Conservation (phyloP, 2,888 invertebrate species). For the Brenthis daphne region DNA sequence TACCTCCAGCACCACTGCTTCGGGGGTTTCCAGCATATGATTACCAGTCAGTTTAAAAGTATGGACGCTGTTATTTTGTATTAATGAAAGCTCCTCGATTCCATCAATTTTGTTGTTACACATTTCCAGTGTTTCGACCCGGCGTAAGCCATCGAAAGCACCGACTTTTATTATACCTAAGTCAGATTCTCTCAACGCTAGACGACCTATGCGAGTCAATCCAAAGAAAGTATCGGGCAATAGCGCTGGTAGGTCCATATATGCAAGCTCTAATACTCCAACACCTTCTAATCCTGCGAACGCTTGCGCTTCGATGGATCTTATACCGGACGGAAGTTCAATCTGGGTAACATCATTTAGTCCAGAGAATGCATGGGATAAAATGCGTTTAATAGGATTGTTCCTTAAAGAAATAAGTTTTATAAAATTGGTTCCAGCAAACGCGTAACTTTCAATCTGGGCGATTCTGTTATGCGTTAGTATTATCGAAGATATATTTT, state of each 20-base stretch:
- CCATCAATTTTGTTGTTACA: constrained; percentile 93
- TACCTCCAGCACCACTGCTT: constrained; percentile 86
- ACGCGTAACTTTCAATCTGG: constrained; percentile 89
- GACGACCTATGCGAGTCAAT: constrained; percentile 86
- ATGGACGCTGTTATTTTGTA: constrained; percentile 86
- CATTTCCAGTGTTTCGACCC: constrained; percentile 88
- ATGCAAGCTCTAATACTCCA: constrained; percentile 90
- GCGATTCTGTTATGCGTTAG: constrained; percentile 87
- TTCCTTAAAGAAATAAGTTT: constrained; percentile 90
- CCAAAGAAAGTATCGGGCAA: constrained; percentile 89
- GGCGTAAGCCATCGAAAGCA: constrained; percentile 88
- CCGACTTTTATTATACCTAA: constrained; percentile 88
- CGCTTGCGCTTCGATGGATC: constrained; percentile 88
- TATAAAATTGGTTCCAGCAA: constrained; percentile 93
- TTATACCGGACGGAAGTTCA: constrained; percentile 91
- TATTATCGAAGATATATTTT: constrained; percentile 88
- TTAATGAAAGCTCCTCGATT: constrained; percentile 88
- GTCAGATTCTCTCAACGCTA: constrained; percentile 92
- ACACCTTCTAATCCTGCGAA: constrained; percentile 92
- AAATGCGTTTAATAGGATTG: constrained; percentile 91
- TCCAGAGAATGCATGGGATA: constrained; percentile 92
- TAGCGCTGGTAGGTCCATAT: constrained; percentile 90
- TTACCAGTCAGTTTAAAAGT: constrained; percentile 90
- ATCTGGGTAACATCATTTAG: constrained; percentile 91
- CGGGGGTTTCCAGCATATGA: constrained; percentile 91